phyloP scores from a whole-genome alignment of 1,140 invertebrate species.

The Triops longicaudatus region DNA sequence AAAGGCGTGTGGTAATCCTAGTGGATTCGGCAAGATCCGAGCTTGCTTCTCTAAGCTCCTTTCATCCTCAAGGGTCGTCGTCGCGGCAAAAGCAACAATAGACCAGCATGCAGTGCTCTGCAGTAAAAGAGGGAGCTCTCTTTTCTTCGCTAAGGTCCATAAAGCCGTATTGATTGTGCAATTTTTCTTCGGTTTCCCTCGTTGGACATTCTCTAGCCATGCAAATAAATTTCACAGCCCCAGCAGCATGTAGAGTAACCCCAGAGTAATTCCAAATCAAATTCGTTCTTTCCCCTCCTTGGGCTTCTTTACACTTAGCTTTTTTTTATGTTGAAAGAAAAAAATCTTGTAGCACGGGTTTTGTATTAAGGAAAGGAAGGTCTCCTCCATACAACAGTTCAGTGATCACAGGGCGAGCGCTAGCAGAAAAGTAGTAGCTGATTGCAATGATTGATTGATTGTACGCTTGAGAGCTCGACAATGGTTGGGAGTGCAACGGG shows the following conservation, averaged over 20 bases:
- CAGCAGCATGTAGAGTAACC: background rate
- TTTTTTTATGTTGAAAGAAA: background rate
- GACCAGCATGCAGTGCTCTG: slow-evolving; percentile 10
- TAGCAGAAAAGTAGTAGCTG: background rate
- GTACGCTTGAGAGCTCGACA: background rate
- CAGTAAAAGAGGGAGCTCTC: background rate
- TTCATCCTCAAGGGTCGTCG: slow-evolving; percentile 14
- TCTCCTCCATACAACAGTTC: background rate
- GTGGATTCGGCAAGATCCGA: slow-evolving; percentile 5
- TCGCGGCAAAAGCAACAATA: slow-evolving; percentile 1
- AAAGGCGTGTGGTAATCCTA: slow-evolving; percentile 5
- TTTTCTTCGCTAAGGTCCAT: background rate
- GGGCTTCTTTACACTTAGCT: too few relatives aligned
- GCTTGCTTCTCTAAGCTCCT: slow-evolving; percentile 6
- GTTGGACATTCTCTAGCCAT: background rate
- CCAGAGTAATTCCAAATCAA: background rate
- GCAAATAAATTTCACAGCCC: background rate
- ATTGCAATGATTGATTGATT: slow-evolving; percentile 13
- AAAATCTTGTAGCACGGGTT: background rate
- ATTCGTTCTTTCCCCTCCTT: background rate
- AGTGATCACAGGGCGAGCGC: slow-evolving; percentile 10
- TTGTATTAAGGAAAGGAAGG: background rate
- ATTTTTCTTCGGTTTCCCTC: slow-evolving; percentile 6
- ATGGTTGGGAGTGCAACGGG: background rate
- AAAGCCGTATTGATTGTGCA: slow-evolving; percentile 12